Conservation (phyloP, 2,113 vertebrate genomes). For the Oreochromis aureus region DNA sequence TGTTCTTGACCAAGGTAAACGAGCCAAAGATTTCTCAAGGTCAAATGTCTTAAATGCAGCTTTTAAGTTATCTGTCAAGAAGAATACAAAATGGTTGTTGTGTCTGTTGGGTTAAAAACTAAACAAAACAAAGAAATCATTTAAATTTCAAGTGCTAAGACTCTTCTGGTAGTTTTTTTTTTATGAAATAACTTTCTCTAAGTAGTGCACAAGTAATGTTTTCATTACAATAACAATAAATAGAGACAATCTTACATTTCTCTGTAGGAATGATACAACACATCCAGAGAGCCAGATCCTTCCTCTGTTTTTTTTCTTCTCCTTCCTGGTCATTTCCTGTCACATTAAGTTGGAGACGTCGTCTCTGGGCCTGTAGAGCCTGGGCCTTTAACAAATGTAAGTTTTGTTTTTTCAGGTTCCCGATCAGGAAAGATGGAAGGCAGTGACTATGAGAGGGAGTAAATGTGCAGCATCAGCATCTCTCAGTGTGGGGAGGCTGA, state of each 20-base stretch:
- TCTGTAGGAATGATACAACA: not conserved
- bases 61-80: not conserved
- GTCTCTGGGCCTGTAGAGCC: not conserved
- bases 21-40: slow-evolving; percentile 44
- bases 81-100: not conserved
- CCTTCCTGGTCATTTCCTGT: slow-evolving; percentile 12
- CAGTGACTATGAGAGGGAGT: slow-evolving; percentile 25
- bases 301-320: not conserved
- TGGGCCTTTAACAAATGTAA: slow-evolving; percentile 30
- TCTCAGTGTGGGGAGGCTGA: slow-evolving; percentile 40
- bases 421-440: slow-evolving; percentile 49
- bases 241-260: not conserved
- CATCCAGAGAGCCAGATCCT: not conserved
- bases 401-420: slow-evolving; percentile 28
- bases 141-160: not conserved
- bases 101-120: not conserved
- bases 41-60: slow-evolving; percentile 13
- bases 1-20: slow-evolving; percentile 36
- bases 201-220: not conserved
- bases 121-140: not conserved
- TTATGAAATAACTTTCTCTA: not conserved
- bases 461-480: slow-evolving; percentile 52
- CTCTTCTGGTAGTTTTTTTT: not conserved
- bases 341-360: slow-evolving; percentile 22
- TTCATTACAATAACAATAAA: not conserved